These are phyloP conservation scores for Alviniconcha strummeri DNA, from an alignment of 2,888 invertebrate genomes.

Conservation along the genomic window DNA sequence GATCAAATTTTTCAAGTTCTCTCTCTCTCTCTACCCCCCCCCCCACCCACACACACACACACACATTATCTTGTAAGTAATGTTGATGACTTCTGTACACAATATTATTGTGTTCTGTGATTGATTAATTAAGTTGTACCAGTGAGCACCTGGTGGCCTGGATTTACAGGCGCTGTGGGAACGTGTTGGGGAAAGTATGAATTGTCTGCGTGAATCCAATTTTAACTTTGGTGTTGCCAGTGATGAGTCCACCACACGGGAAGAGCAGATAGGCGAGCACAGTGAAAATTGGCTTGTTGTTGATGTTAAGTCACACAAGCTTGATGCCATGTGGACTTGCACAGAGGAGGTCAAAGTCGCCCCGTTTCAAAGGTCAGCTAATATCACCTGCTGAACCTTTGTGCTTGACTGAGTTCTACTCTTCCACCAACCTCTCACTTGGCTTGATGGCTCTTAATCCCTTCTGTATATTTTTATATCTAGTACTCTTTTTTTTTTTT, in stretches of 20 bases:
- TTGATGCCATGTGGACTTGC: constrained; percentile 21
- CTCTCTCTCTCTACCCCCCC: no score
- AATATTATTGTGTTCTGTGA: no score
- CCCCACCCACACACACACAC: no score
- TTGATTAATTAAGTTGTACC: no score
- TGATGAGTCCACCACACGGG: no score
- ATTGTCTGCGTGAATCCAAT: no score
- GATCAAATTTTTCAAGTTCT: no score
- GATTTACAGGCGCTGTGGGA: no score
- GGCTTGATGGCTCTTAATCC: not conserved
- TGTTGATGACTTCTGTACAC: no score
- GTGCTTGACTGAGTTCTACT: constrained; percentile 7
- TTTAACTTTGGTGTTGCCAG: constrained; percentile 19
- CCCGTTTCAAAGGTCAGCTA: constrained; percentile 27
- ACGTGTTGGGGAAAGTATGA: no score
- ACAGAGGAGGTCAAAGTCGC: constrained; percentile 28
- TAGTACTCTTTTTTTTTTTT: not conserved
- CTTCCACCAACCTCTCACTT: not conserved
- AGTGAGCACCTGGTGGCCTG: no score
- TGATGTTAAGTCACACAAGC: constrained; percentile 12
- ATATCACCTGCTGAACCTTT: not conserved
- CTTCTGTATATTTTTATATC: not conserved
- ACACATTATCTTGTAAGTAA: no score
- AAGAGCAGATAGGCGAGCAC: constrained; percentile 12
- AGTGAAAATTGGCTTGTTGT: constrained; percentile 29